A percentile compares a stretch with the other conserved stretches of the same genome.
These are phyloP conservation scores for Charaxes varanes DNA, from an alignment of 1,140 invertebrate genomes.

Conservation along the genomic window DNA sequence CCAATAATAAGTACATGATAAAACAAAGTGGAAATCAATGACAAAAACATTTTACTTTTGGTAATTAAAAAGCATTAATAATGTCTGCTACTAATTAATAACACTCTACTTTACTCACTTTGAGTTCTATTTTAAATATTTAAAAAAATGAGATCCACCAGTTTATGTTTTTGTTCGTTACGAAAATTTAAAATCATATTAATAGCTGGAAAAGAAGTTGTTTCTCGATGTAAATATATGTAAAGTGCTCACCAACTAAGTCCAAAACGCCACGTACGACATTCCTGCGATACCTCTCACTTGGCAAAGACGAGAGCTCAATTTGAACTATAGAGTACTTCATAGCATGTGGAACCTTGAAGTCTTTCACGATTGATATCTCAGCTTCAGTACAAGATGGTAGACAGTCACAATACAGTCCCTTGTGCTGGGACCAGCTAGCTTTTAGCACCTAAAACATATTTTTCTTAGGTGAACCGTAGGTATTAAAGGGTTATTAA, in stretches of 20 bases:
- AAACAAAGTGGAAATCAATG: conserved; percentile 2
- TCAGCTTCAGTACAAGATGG: conserved; percentile 79
- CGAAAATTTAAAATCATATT: too few relatives aligned
- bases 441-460: conserved; percentile 52
- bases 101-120: too few relatives aligned
- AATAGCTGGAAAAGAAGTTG: too few relatives aligned
- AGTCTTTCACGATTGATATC: conserved; percentile 74
- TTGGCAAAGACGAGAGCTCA: conserved; percentile 74
- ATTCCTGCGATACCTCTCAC: conserved; percentile 76
- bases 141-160: too few relatives aligned
- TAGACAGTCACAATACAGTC: conserved; percentile 77
- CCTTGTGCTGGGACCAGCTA: conserved; percentile 57
- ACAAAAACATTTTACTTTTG: conserved; percentile 5
- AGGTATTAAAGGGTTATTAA: too few relatives aligned
- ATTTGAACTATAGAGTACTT: conserved; percentile 71
- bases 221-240: too few relatives aligned
- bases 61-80: too few relatives aligned
- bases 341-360: conserved; percentile 44
- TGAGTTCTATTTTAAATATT: too few relatives aligned
- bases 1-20: too few relatives aligned
- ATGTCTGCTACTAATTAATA: too few relatives aligned
- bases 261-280: conserved; percentile 77
- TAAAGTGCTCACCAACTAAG: conserved; percentile 76
- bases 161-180: too few relatives aligned
- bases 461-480: not conserved